phyloP scores from a whole-genome alignment of 2,888 invertebrate species.

The Tillus elongatus region DNA sequence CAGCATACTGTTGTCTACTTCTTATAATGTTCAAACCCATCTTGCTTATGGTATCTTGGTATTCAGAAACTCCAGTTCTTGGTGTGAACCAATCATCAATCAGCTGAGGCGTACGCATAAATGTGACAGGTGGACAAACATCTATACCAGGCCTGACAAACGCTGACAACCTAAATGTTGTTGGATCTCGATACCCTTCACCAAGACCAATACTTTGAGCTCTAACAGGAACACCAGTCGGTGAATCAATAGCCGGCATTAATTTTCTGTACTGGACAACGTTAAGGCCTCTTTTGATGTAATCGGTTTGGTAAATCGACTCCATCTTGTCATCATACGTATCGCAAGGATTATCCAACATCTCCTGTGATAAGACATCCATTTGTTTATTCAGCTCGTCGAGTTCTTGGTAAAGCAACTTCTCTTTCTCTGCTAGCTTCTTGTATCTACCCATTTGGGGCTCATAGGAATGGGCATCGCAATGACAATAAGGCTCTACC shows the following conservation, averaged over 20 bases:
- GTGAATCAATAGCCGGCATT: constrained; percentile 52
- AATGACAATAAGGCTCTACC: constrained; percentile 55
- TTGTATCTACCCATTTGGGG: constrained; percentile 53
- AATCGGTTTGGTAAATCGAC: constrained; percentile 54
- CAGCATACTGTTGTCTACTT: constrained; percentile 53
- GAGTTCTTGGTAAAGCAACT: constrained; percentile 49
- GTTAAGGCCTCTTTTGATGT: constrained; percentile 51
- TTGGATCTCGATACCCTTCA: constrained; percentile 54
- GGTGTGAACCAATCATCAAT: constrained; percentile 47
- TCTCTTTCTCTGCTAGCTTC: constrained; percentile 52
- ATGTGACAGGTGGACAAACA: constrained; percentile 39
- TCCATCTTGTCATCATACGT: constrained; percentile 53
- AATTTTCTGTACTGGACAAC: constrained; percentile 48
- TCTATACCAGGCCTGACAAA: constrained; percentile 49
- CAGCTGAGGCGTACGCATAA: constrained; percentile 41
- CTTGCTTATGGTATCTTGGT: constrained; percentile 52
- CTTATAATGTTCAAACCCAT: constrained; percentile 51
- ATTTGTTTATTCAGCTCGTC: constrained; percentile 47
- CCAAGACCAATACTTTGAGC: constrained; percentile 48
- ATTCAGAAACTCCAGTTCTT: constrained; percentile 54
- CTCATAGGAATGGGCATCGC: constrained; percentile 53
- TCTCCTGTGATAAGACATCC: constrained; percentile 51
- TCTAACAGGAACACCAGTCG: constrained; percentile 50
- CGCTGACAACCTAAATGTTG: constrained; percentile 49
- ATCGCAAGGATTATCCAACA: constrained; percentile 56